These are phyloP conservation scores for Conomelus anceps DNA, from an alignment of 2,888 invertebrate species.

Conservation along the genomic window DNA sequence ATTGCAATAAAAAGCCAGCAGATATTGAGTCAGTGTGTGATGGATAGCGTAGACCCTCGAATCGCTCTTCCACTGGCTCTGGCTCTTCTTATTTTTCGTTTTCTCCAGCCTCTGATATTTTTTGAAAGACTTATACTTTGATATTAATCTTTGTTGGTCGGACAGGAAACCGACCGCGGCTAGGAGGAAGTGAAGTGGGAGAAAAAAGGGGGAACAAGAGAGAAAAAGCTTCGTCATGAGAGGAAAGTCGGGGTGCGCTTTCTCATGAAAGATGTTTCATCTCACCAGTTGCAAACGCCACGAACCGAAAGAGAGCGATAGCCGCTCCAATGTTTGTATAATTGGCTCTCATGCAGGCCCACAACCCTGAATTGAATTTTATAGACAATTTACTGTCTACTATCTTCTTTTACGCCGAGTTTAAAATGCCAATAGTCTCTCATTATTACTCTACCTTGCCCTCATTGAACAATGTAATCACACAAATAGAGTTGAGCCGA, in stretches of 20 bases:
- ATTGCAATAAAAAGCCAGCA: constrained; percentile 13
- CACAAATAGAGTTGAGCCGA: too few species aligned
- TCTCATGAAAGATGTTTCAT: not conserved
- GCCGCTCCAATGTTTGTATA: not conserved
- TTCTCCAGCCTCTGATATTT: not conserved
- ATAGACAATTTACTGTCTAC: not conserved
- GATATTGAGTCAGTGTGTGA: constrained; percentile 10
- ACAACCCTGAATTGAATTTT: not conserved
- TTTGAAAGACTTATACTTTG: not conserved
- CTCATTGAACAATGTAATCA: too few species aligned
- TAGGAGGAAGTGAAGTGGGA: not conserved
- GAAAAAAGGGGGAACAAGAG: not conserved
- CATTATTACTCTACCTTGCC: not conserved
- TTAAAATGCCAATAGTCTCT: not conserved
- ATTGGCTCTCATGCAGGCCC: not conserved
- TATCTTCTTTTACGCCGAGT: not conserved
- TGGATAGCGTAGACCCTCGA: constrained; percentile 1
- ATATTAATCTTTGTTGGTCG: not conserved
- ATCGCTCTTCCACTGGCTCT: not conserved
- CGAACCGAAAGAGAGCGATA: not conserved
- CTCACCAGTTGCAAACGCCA: not conserved
- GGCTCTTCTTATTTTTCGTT: not conserved
- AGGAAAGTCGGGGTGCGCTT: not conserved
- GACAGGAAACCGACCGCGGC: not conserved
- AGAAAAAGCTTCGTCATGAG: not conserved